Conservation (phyloP, 2,888 invertebrate genomes). For the Drosophila paucipuncta region DNA sequence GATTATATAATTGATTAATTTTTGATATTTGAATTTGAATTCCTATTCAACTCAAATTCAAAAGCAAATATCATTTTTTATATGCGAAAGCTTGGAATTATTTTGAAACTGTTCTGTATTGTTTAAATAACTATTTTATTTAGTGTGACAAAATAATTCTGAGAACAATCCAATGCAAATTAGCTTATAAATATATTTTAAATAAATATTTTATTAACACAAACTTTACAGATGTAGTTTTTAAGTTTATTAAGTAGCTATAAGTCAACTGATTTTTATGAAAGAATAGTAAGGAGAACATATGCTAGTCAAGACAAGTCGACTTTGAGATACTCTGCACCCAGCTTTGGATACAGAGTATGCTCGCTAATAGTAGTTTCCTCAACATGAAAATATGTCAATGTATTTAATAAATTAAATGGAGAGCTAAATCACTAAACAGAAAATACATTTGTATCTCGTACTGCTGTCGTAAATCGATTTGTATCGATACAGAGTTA, state of each 20-base stretch:
- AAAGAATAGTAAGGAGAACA: background rate
- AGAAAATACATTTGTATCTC: background rate
- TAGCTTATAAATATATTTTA: background rate
- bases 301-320: background rate
- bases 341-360: background rate
- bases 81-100: background rate
- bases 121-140: background rate
- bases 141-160: background rate
- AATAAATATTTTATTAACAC: background rate
- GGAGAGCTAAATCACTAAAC: background rate
- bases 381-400: background rate
- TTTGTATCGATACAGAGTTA: background rate
- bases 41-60: no score
- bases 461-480: background rate
- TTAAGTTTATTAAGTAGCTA: background rate
- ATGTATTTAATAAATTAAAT: background rate
- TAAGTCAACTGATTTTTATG: background rate
- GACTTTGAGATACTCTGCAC: background rate
- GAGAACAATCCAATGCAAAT: background rate
- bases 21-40: background rate
- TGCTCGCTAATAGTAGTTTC: background rate
- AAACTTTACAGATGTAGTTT: background rate
- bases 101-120: background rate
- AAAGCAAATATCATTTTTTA: background rate
- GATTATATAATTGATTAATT: background rate